A percentile compares a stretch with the other conserved stretches of the same genome.
These are phyloP conservation scores for Automeris io DNA, from an alignment of 2,888 invertebrate genomes.

Conservation along the genomic window DNA sequence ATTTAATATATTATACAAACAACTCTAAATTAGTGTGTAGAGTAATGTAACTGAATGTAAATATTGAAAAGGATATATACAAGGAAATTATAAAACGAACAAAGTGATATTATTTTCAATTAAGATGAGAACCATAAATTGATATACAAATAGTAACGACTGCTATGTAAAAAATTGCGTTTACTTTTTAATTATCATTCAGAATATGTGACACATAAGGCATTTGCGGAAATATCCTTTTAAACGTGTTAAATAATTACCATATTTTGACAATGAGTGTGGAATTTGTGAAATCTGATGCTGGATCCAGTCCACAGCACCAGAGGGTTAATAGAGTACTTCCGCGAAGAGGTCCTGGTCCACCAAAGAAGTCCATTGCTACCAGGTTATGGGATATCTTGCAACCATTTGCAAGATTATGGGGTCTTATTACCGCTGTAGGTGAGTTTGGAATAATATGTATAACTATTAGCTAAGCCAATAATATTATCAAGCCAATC, in stretches of 20 bases:
- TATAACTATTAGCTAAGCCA: too few relatives aligned
- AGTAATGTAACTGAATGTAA: neutral
- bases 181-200: neutral
- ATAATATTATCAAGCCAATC: too few relatives aligned
- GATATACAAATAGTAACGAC: neutral
- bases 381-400: conserved; percentile 59
- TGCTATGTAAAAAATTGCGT: neutral
- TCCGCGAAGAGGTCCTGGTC: conserved; percentile 26
- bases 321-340: conserved; percentile 33
- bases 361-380: conserved; percentile 50
- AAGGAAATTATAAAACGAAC: too few relatives aligned
- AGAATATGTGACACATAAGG: neutral
- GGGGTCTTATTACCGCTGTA: conserved; percentile 64
- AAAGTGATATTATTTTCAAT: too few relatives aligned
- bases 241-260: conserved; percentile 2
- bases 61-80: neutral
- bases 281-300: conserved; percentile 38
- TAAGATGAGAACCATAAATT: conserved; percentile 31
- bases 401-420: conserved; percentile 62
- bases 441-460: conserved; percentile 44
- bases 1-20: conserved; percentile 23
- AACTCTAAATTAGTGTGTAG: neutral
- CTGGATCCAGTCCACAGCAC: conserved; percentile 30
- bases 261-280: conserved; percentile 25
- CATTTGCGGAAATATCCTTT: neutral